Base-by-base conservation (phyloP, 2,888 invertebrate genomes). In the Brassicogethes aeneus region DNA sequence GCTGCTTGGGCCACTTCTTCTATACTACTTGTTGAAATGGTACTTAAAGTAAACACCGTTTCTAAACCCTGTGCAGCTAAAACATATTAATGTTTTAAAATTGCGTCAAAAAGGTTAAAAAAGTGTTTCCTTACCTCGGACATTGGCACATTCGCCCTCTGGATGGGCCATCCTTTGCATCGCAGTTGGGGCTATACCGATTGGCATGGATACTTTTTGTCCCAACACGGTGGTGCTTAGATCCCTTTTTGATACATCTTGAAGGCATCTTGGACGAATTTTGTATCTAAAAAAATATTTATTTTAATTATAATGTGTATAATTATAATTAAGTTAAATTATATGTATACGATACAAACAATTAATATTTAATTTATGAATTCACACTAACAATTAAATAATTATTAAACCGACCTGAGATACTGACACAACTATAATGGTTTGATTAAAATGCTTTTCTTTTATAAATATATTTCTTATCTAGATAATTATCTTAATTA, bases 81-180 rank as follows among this genome's bases (percentile, higher is more conserved):
- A 62, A 65, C 41, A 10, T 23, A n/a, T 16, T 31, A 3, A 5
- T 3, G 12, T 39, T 34, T 10, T 15, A 3, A 5, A 29, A 8
- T 23, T n/a, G n/a, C n/a, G n/a, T n/a, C n/a, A n/a, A n/a, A n/a
- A n/a, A n/a, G n/a, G n/a, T 29, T 29, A n/a, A 29, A 29, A 29
- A 29, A n/a, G n/a, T 29, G 29, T n/a, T 29, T 29, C n/a, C 16
- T 56, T 68, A 85, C 87, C 88, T 77, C 70, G 79, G 2, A 78
- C 89, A 64, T 80, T 89, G 36, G 85, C 92, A 45, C 81, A 68
- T 71, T 94, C 94, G 3, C 94, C 94, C 13, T 89, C 85, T 0
- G 84, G 79, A 70, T 92, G 88, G 0, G 92, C 92, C 86, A 94
- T 82, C 55, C 77, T 76, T 65, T 93, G 92, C 87, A 92, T 89